A percentile compares a stretch with the other conserved stretches of the same genome.
Evolutionary conservation across 2,888 invertebrate genomes (phyloP).

Genomic region (Athrips mouffetella): DNA sequence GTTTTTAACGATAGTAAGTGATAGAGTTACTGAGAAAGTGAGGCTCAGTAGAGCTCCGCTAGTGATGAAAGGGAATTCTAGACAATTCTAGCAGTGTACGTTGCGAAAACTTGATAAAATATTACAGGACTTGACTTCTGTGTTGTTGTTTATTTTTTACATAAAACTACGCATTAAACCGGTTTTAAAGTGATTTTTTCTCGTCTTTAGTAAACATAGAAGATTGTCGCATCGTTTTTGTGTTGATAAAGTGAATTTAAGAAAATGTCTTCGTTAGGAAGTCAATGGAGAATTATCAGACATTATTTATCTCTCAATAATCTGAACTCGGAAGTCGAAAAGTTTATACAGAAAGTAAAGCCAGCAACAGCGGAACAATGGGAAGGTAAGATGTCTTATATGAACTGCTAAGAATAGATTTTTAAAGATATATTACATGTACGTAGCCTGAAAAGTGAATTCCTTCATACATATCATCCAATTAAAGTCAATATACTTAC

Average conservation of each 20-base stretch:
- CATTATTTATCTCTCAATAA: conserved; percentile 60
- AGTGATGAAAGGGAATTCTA: conserved; percentile 19
- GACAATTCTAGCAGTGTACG: conserved; percentile 23
- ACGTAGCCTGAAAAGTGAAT: too few species aligned
- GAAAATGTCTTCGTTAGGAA: conserved; percentile 62
- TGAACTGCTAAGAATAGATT: background rate
- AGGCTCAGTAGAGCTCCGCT: conserved; percentile 16
- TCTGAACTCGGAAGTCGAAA: conserved; percentile 59
- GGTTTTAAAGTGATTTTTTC: conserved; percentile 1
- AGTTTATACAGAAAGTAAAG: conserved; percentile 56
- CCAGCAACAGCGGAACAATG: conserved; percentile 60
- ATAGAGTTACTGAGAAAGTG: conserved; percentile 14
- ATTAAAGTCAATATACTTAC: conserved; percentile 8
- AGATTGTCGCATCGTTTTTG: background rate
- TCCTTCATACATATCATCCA: background rate
- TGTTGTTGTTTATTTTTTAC: conserved; percentile 14
- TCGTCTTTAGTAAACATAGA: background rate
- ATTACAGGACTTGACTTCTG: conserved; percentile 26
- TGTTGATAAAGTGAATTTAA: conserved; percentile 10
- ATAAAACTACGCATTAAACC: conserved; percentile 11
- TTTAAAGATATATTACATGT: background rate
- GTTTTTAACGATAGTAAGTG: conserved; percentile 27
- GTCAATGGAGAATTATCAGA: conserved; percentile 65
- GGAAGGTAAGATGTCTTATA: conserved; percentile 54
- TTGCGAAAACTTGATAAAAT: conserved; percentile 13